Evolutionary conservation across 2,113 vertebrate species (phyloP), one percentile per base, ranked within the genome.

Genomic region (Silurus asotus): DNA sequence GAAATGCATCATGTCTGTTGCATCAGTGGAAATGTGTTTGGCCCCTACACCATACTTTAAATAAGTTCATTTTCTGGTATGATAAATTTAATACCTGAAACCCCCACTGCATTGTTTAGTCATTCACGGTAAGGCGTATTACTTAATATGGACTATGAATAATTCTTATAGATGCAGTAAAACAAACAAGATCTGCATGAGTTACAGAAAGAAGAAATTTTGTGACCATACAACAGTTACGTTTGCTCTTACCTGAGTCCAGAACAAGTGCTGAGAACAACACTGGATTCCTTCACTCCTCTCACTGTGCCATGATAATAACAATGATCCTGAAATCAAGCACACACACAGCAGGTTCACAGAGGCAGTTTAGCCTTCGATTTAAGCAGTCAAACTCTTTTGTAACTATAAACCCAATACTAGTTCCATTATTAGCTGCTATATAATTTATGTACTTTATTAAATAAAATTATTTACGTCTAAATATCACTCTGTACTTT

Each of bases 241-340:
- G 3, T 8, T 84, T 37, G 82, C 61, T 80, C 93, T 95, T 94
- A 99, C 98, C 96, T 95, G 91, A 97, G 94, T 89, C 98, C 98
- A 78, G 80, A 91, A 92, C 98, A 99, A 2, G 96, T 93, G 93
- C 98, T 99, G 86, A 99, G 94, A 0, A 88, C 92, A 85, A 98
- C 95, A 0, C 96, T 97, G 90, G 98, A 99, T 4, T 15, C 89
- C 45, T 94, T 88, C 6, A 93, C 5, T n/a, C 94, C 95, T 80
- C 91, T 90, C 88, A 99, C 97, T 0, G 28, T 88, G 1, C 98
- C 98, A 0, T 99, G 98, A 91, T 98, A 99, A 83, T 98, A 97
- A 92, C 98, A 99, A 88, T 98, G 96, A 8, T 96, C 94, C 98
- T 99, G 90, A 10, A 91, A 94, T 61, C 88, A 80, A 95, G 84